These are phyloP conservation scores for Scalopus aquaticus DNA, from an alignment of 2,113 vertebrate genomes.

Conservation along the genomic window DNA sequence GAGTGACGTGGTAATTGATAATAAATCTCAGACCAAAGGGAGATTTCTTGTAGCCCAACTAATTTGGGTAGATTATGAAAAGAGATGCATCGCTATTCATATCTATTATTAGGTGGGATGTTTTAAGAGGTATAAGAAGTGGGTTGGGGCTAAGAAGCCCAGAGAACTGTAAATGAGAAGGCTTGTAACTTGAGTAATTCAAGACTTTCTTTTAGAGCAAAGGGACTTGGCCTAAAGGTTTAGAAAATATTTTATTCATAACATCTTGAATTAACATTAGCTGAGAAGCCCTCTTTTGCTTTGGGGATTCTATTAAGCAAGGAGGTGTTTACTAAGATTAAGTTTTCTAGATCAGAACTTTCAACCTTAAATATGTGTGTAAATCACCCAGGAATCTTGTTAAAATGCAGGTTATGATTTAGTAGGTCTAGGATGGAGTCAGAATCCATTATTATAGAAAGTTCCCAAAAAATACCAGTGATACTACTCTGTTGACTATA, in stretches of 20 bases:
- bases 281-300: background rate
- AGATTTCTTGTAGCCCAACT: background rate
- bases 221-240: background rate
- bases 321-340: background rate
- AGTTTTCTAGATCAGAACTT: background rate
- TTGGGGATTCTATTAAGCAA: background rate
- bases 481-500: background rate
- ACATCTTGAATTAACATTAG: background rate
- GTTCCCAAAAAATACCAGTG: background rate
- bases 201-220: constrained; percentile 15
- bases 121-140: background rate
- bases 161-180: background rate
- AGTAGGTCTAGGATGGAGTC: background rate
- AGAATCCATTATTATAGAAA: background rate
- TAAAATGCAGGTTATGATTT: background rate
- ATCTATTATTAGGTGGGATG: background rate
- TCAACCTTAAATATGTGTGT: background rate
- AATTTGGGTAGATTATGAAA: background rate
- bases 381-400: background rate
- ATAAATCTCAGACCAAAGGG: constrained; percentile 12
- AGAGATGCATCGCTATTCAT: background rate
- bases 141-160: background rate
- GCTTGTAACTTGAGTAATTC: background rate
- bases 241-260: background rate
- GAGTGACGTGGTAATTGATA: background rate